A percentile compares a stretch with the other conserved stretches of the same genome.
These are phyloP conservation scores for Bettongia penicillata DNA, from an alignment of 2,113 vertebrate species.

Conservation along the genomic window DNA sequence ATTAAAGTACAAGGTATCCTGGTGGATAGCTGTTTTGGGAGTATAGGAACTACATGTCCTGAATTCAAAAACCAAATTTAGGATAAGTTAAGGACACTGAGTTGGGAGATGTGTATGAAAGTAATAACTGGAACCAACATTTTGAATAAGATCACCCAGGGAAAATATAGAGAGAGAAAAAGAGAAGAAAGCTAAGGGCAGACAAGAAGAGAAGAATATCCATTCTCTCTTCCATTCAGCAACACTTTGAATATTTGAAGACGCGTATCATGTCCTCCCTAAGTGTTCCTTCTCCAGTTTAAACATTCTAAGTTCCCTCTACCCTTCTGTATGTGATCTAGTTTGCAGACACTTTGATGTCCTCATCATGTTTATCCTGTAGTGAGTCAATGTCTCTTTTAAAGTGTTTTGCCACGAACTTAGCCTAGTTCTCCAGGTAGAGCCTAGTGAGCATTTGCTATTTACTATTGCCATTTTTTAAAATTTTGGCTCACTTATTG, in stretches of 20 bases:
- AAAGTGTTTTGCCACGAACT: not conserved
- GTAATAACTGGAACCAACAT: not conserved
- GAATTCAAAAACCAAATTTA: not conserved
- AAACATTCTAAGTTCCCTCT: not conserved
- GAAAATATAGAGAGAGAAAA: not conserved
- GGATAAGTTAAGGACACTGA: not conserved
- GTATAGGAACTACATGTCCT: not conserved
- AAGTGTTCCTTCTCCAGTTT: not conserved
- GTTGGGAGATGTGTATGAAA: not conserved
- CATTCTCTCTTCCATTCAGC: not conserved
- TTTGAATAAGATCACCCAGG: not conserved
- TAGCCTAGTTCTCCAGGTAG: not conserved
- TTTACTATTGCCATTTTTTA: not conserved
- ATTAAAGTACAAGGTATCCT: not conserved
- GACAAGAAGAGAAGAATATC: not conserved
- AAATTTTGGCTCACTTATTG: not conserved
- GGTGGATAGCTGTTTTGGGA: not conserved
- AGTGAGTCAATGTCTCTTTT: not conserved
- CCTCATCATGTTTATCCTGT: not conserved
- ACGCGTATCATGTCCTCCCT: not conserved
- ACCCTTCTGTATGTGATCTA: not conserved
- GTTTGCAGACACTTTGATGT: not conserved
- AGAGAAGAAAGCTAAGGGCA: not conserved
- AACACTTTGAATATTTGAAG: not conserved
- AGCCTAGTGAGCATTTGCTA: not conserved